Percentiles rank a stretch among this genome's conserved stretches.
These are phyloP conservation scores for Orthonyx spaldingii DNA, from an alignment of 2,113 vertebrate genomes.

Conservation along the genomic window DNA sequence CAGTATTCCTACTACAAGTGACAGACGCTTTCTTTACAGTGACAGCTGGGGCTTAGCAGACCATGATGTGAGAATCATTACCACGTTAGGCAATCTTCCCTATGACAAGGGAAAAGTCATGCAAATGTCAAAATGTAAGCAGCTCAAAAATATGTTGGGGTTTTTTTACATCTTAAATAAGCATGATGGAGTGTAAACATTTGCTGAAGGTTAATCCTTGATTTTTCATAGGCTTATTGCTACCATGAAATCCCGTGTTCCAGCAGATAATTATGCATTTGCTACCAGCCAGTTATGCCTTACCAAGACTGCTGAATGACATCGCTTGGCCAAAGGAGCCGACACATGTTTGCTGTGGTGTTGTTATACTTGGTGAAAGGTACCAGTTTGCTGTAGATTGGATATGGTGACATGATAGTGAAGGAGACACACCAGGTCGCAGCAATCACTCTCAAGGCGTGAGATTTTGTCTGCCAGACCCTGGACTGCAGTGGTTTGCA, in stretches of 20 bases:
- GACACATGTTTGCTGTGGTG: conserved; percentile 92
- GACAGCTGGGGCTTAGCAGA: background rate
- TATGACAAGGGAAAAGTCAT: background rate
- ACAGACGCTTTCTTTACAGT: background rate
- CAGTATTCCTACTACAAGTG: background rate
- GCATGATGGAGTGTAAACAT: background rate
- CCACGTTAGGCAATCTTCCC: background rate
- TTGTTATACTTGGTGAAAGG: conserved; percentile 88
- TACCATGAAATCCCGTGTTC: background rate
- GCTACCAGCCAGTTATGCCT: conserved; percentile 31
- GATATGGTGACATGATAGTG: conserved; percentile 92
- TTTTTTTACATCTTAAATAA: background rate
- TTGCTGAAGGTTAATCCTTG: background rate
- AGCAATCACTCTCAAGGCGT: conserved; percentile 90
- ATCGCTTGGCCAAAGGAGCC: conserved; percentile 86
- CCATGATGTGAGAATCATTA: background rate
- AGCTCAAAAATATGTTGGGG: background rate
- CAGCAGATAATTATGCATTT: background rate
- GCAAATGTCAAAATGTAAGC: background rate
- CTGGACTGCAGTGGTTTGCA: conserved; percentile 93
- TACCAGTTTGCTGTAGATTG: conserved; percentile 88
- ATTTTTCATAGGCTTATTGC: background rate
- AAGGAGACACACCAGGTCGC: conserved; percentile 90
- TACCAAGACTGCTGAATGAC: conserved; percentile 91
- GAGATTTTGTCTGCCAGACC: conserved; percentile 95